Base-by-base conservation (phyloP, 2,113 vertebrate genomes). In the Microcebus tavaratra region DNA sequence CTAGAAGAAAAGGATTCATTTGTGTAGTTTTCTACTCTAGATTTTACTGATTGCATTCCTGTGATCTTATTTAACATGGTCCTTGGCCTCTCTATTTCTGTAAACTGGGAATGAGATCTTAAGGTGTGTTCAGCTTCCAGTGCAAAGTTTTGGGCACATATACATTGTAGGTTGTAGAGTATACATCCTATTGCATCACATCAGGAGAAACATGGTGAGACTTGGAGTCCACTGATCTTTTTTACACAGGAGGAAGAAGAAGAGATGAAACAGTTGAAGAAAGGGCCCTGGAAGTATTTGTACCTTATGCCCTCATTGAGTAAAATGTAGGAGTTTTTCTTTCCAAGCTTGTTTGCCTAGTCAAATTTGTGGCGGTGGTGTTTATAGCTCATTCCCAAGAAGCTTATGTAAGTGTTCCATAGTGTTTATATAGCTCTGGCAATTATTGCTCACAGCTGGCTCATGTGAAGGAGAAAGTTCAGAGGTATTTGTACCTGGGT, bases 371-470 rank as follows among this genome's bases (percentile, higher is more conserved):
- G 70, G 39, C 96, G 85, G 87, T 11, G 12, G 76, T 91, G 93
- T 94, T 98, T 96, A 94, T 13, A 34, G 83, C 96, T 98, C 2
- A 39, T 97, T 98, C 95, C 97, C 97, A 94, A 97, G 88, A 78
- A 39, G 14, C 90, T 98, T 98, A 98, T 95, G 79, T 98, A 98
- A 98, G 97, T 97, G 97, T 97, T 98, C 96, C 93, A 97, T 95
- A 93, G 95, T 96, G 94, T 98, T 98, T 98, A 97, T 98, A 88
- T 98, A 98, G 98, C 97, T 97, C 3, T 55, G 87, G 94, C 96
- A 87, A 73, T 90, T 90, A 94, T 97, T 90, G 36, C 63, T 87
- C 63, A 63, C 25, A 6, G 55, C 97, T 98, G 98, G 96, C 90
- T 97, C 87, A 5, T 0, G 90, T 97, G 96, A 98, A 98, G 96